Percentiles rank a stretch among this genome's conserved stretches.
These are phyloP conservation scores for Coreoperca whiteheadi DNA, from an alignment of 2,113 vertebrate genomes.

Conservation along the genomic window DNA sequence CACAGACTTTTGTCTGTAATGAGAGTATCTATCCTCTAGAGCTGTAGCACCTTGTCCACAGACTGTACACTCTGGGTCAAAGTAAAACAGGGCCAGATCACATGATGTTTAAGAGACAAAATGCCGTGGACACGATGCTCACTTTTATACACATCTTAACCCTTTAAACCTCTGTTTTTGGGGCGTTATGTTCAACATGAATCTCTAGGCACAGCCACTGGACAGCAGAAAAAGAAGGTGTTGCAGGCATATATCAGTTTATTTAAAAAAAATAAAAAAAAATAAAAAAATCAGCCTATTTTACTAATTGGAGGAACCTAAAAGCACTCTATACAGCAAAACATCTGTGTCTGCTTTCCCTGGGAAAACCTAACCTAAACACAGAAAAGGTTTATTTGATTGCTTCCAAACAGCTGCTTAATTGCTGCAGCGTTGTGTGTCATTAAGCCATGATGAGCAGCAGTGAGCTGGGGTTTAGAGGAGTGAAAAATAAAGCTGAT, in stretches of 20 bases:
- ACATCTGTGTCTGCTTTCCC: slow-evolving; percentile 6
- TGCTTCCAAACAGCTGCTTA: slow-evolving; percentile 72
- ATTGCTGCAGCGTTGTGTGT: slow-evolving; percentile 64
- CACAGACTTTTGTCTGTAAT: slow-evolving; percentile 12
- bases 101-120: not conserved
- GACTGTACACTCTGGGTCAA: too few relatives aligned
- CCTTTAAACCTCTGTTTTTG: not conserved
- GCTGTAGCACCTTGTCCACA: not conserved
- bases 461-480: slow-evolving; percentile 45
- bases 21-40: slow-evolving; percentile 7
- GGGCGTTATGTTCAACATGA: not conserved
- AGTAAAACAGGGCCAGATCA: not conserved
- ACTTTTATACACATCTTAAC: not conserved
- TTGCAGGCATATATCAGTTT: slow-evolving; percentile 6
- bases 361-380: slow-evolving; percentile 38
- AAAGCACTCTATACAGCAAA: slow-evolving; percentile 14
- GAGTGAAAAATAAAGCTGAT: slow-evolving; percentile 55
- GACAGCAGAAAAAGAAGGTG: slow-evolving; percentile 3
- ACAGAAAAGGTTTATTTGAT: slow-evolving; percentile 75
- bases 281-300: not conserved
- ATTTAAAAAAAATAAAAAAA: too few relatives aligned
- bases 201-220: not conserved
- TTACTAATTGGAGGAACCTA: slow-evolving; percentile 27
- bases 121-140: not conserved
- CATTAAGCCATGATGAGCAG: slow-evolving; percentile 64